Evolutionary conservation across 2,888 invertebrate species (phyloP).

Genomic region (Platycheirus albimanus): DNA sequence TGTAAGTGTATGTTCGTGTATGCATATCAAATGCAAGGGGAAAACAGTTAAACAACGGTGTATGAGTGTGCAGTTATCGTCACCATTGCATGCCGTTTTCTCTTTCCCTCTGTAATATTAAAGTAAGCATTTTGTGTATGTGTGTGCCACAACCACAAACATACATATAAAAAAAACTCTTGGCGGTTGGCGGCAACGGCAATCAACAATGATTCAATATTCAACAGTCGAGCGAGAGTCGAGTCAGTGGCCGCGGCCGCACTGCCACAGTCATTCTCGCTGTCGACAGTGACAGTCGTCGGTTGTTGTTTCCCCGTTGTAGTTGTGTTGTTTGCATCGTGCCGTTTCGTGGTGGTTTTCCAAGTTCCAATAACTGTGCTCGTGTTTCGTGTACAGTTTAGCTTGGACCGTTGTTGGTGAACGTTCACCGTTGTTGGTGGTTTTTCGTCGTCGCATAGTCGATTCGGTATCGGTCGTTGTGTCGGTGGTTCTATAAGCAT

Average conservation of each 20-base stretch:
- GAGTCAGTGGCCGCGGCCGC: conserved; percentile 46
- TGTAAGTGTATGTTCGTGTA: conserved; percentile 47
- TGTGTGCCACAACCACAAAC: neutral
- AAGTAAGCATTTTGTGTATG: conserved; percentile 1
- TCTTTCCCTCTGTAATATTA: conserved; percentile 18
- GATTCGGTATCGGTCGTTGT: too few species aligned
- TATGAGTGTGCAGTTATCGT: conserved; percentile 60
- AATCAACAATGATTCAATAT: conserved; percentile 66
- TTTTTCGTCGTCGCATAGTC: conserved; percentile 29
- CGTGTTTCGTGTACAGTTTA: conserved; percentile 52
- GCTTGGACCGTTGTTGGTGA: conserved; percentile 64
- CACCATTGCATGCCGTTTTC: conserved; percentile 3
- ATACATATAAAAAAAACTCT: conserved; percentile 1
- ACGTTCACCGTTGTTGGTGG: conserved; percentile 56
- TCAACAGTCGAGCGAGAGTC: conserved; percentile 10
- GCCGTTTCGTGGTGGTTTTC: conserved; percentile 30
- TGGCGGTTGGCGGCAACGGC: conserved; percentile 42
- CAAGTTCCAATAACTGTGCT: conserved; percentile 45
- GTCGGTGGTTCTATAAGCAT: too few species aligned
- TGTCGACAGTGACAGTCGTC: conserved; percentile 31
- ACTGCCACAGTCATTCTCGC: conserved; percentile 13
- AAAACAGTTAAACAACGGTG: conserved; percentile 62
- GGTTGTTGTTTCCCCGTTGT: conserved; percentile 22
- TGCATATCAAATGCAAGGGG: conserved; percentile 31
- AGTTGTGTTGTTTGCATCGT: conserved; percentile 17